A percentile compares a stretch with the other conserved stretches of the same genome.
phyloP scores from a whole-genome alignment of 2,797 vertebrate species.

The Coilia nasus region DNA sequence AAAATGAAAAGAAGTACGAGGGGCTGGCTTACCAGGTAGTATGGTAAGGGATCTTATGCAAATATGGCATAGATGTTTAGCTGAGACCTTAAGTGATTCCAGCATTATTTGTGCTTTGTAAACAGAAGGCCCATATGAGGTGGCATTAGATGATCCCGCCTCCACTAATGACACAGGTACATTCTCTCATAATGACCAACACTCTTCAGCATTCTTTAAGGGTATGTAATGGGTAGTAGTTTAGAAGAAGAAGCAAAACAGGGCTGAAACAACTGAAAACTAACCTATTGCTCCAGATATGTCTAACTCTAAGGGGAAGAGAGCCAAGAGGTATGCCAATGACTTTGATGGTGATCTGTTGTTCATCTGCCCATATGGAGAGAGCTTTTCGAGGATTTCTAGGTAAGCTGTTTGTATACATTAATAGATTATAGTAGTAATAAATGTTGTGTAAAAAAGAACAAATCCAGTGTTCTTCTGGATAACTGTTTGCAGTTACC shows the following conservation, averaged over 20 bases:
- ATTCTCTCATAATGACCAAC: neutral
- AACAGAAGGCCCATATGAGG: neutral
- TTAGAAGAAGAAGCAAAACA: neutral
- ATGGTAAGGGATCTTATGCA: too few relatives aligned
- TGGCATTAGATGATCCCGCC: neutral
- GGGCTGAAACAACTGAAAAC: neutral
- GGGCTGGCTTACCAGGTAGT: too few relatives aligned
- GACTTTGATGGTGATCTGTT: neutral
- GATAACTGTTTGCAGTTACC: neutral
- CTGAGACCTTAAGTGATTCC: neutral
- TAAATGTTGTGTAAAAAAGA: too few relatives aligned
- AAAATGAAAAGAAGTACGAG: too few relatives aligned
- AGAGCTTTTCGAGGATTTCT: neutral
- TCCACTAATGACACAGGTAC: constrained; percentile 3
- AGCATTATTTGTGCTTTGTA: neutral
- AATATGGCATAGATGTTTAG: neutral
- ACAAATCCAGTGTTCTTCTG: too few relatives aligned
- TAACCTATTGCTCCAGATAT: neutral
- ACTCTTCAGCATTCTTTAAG: too few relatives aligned
- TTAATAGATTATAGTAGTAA: too few relatives aligned
- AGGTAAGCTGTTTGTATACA: neutral
- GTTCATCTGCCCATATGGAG: neutral
- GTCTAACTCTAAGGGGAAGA: neutral
- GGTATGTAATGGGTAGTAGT: too few relatives aligned
- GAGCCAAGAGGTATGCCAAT: neutral